Base-by-base conservation (phyloP, 2,113 vertebrate species). In the Ammodytes dubius region DNA sequence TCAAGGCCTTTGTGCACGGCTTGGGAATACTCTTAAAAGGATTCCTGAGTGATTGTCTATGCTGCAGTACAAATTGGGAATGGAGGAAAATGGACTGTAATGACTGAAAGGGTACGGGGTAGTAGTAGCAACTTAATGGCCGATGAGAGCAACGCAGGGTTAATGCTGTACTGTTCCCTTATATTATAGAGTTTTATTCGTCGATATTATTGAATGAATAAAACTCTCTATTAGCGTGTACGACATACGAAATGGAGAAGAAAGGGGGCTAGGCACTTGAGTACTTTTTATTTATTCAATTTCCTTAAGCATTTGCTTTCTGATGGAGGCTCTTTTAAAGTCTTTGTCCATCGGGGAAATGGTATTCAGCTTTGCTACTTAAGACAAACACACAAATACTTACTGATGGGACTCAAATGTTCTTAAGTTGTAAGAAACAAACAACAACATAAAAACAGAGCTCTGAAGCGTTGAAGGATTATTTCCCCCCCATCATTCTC, bases 21-120 rank as follows among this genome's bases (percentile, higher is more conserved):
- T 80, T 84, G 87, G 81, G 80, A 89, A 89, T 79, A 82, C 81
- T 81, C 81, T 85, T 90, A 89, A 90, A 93, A 91, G 88, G 87
- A 91, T 92, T 93, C 89, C 87, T 88, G 87, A 66, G 85, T 92
- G 92, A 92, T 92, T 88, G 90, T 86, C 76, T 82, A 54, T 66
- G 87, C 87, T 87, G 82, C 81, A 86, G 88, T 63, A 80, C 81
- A 88, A 88, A 86, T 72, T 79, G 77, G 85, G 88, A 89, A 82
- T 54, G 83, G 66, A 79, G 70, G 79, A 87, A 91, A 88, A 90
- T 87, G 79, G 83, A 83, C 77, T 52, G 50, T 83, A 88, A 88
- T 88, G 75, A 85, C 80, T 72, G 67, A 88, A 74, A 81, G 64
- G 82, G 76, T 84, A 70, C 73, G 73, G 49, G 64, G 81, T 67